Percentiles rank a stretch among this genome's conserved stretches.
These are phyloP conservation scores for Spodoptera littoralis DNA, from an alignment of 2,888 invertebrate species.

Conservation along the genomic window DNA sequence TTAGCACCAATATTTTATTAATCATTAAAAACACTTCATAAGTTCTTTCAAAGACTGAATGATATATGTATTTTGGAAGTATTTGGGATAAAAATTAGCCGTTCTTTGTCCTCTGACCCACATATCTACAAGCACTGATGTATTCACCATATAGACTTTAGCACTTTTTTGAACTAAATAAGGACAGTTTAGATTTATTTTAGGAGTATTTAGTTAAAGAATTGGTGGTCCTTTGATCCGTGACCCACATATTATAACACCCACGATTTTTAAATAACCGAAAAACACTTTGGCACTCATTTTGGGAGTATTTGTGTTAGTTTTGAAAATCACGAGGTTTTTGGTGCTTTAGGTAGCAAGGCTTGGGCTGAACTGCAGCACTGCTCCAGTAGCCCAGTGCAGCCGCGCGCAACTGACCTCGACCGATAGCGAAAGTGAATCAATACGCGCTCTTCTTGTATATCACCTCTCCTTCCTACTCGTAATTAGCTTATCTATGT, in stretches of 20 bases:
- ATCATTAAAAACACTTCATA: neutral
- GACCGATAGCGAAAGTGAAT: conserved; percentile 84
- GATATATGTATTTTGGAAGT: neutral
- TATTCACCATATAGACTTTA: neutral
- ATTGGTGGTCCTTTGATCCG: conserved; percentile 12
- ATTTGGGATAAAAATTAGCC: neutral
- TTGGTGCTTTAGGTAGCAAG: conserved; percentile 76
- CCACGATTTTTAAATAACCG: neutral
- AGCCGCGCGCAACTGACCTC: conserved; percentile 88
- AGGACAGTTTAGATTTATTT: neutral
- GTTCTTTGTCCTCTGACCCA: conserved; percentile 14
- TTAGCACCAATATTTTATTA: neutral
- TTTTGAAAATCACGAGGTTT: conserved; percentile 59
- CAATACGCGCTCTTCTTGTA: conserved; percentile 80
- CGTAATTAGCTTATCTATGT: conserved; percentile 47
- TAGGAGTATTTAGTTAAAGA: neutral
- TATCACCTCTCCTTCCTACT: conserved; percentile 69
- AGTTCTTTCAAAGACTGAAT: neutral
- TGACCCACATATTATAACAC: conserved; percentile 4
- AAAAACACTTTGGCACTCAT: neutral
- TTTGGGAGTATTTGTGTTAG: neutral
- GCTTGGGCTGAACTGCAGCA: conserved; percentile 77
- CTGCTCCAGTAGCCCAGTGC: conserved; percentile 84
- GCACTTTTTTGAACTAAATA: neutral
- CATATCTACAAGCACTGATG: neutral